These are phyloP conservation scores for Aphis craccivora DNA, from an alignment of 1,140 invertebrate species.

Conservation along the genomic window DNA sequence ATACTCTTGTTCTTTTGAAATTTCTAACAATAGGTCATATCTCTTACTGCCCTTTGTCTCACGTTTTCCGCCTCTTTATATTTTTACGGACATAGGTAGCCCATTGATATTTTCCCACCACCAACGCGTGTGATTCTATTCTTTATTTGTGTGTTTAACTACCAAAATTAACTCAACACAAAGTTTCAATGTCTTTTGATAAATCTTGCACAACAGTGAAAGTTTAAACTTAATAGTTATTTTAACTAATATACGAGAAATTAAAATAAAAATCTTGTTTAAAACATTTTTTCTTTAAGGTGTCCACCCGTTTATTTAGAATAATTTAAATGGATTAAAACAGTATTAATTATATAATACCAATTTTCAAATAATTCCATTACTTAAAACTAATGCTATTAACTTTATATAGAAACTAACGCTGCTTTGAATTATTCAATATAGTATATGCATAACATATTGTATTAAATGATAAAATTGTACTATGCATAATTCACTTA, in stretches of 20 bases:
- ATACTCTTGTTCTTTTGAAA: conserved; percentile 53
- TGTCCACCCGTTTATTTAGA: not conserved
- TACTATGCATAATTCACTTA: not conserved
- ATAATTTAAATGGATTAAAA: not conserved
- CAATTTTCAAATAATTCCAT: not conserved
- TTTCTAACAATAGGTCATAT: conserved; percentile 39
- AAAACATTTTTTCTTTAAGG: not conserved
- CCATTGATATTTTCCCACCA: conserved; percentile 34
- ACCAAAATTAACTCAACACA: conserved; percentile 40
- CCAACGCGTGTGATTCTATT: not conserved
- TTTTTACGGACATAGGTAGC: conserved; percentile 24
- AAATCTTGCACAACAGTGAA: not conserved
- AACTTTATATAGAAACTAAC: not conserved
- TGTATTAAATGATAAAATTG: too few relatives aligned
- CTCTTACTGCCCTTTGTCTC: conserved; percentile 22
- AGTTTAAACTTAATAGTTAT: conserved; percentile 16
- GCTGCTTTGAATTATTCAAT: not conserved
- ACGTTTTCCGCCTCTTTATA: conserved; percentile 46
- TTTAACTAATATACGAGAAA: not conserved
- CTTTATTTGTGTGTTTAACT: conserved; percentile 25
- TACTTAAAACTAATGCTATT: too few relatives aligned
- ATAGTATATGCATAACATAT: not conserved
- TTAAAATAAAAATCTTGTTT: not conserved
- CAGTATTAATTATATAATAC: not conserved
- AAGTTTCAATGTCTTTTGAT: conserved; percentile 25